Base-by-base conservation (phyloP, 2,113 vertebrate genomes). In the Planiliza haematocheilus region DNA sequence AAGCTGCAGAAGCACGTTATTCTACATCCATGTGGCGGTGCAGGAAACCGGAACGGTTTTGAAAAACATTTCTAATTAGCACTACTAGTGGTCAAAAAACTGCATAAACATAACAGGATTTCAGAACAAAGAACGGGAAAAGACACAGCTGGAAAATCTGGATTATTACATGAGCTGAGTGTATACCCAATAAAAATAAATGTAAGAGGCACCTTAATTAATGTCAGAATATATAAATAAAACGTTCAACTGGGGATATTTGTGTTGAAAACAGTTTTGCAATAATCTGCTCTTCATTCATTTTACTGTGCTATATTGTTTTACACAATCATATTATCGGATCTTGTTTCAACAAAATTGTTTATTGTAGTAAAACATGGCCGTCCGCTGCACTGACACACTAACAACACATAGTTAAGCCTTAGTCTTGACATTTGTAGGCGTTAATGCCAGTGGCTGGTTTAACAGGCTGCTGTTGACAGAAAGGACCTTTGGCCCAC, bases 401-500 rank as follows among this genome's bases (percentile, higher is more conserved):
- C 7, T 10, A 21, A 58, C 30, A 43, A 50, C 7, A n/a, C 46
- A 45, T 12, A 48, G 48, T 58, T 42, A 36, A 65, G 38, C 14
- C 20, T 56, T 10, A 21, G 30, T 20, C 1, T 7, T 56, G 81
- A 71, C 73, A 77, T 76, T 73, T 59, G n/a, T 42, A 52, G 52
- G 73, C 24, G 71, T 65, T 82, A 58, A 53, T 66, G 77, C 43
- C 46, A 24, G 38, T 21, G 70, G 76, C 79, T 72, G 83, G 79
- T 84, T 84, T 71, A 78, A 89, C 86, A 83, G 83, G 83, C 77
- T 83, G 69, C 78, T 36, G 64, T 66, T 81, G 85, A 86, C 84
- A 87, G 67, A 76, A 61, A 70, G 60, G 74, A 86, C 90, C 84
- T 87, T 89, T 89, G 74, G 70, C 88, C 86, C 60, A 86, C 67